Conservation (phyloP, 2,113 vertebrate species). For the Micronycteris hirsuta region DNA sequence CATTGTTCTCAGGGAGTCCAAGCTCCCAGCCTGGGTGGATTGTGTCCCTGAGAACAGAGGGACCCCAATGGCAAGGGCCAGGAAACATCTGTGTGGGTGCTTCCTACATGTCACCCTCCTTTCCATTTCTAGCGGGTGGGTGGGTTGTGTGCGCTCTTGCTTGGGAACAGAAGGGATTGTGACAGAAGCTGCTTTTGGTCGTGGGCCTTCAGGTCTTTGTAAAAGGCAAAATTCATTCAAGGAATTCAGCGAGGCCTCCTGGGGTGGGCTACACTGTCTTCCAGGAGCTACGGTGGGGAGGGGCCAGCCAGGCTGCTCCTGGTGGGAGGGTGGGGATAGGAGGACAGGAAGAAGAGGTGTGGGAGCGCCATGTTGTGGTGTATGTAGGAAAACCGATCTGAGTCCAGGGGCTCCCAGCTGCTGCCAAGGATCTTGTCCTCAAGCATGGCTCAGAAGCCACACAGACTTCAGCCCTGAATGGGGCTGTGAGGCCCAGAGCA, state of each 20-base stretch:
- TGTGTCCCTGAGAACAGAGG: neutral
- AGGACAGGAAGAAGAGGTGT: too few species aligned
- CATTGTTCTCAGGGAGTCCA: neutral
- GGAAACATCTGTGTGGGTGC: conserved; percentile 46
- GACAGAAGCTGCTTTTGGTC: neutral
- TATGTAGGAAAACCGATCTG: neutral
- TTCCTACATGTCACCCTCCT: neutral
- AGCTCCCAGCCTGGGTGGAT: neutral
- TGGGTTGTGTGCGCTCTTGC: neutral
- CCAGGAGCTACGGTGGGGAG: neutral
- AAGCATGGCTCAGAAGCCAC: neutral
- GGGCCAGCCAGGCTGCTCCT: neutral
- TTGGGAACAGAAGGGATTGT: neutral
- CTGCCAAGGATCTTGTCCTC: neutral
- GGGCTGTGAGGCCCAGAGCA: neutral
- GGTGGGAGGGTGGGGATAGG: neutral
- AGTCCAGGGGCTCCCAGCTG: neutral
- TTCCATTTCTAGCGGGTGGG: neutral
- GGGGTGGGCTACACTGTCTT: neutral
- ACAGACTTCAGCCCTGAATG: neutral
- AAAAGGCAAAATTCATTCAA: neutral
- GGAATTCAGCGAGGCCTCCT: neutral
- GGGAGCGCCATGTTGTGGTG: neutral
- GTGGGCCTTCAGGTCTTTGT: neutral
- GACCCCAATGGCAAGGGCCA: neutral